These are phyloP conservation scores for Microcebus griseorufus DNA, from an alignment of 2,113 vertebrate genomes.

Conservation along the genomic window DNA sequence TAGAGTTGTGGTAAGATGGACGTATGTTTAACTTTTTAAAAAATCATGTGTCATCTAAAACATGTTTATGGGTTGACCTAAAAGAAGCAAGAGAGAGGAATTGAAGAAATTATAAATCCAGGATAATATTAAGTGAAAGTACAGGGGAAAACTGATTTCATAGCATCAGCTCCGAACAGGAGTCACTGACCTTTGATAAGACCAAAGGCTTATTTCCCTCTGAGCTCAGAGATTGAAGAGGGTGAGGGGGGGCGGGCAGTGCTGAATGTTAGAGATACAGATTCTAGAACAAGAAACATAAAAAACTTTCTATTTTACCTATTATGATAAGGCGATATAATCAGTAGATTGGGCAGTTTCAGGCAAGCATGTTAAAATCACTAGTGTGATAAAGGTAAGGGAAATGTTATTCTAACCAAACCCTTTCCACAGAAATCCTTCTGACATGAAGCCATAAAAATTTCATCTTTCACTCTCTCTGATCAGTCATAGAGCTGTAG, in stretches of 20 bases:
- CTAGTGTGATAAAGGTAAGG: neutral
- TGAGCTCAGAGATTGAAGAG: neutral
- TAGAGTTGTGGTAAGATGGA: neutral
- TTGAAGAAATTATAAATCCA: neutral
- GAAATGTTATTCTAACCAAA: neutral
- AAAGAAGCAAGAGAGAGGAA: neutral
- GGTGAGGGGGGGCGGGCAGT: neutral
- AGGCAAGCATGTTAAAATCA: neutral
- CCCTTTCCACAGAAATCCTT: neutral
- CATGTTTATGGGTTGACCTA: neutral
- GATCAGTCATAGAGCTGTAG: neutral
- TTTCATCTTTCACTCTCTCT: neutral
- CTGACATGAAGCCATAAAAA: neutral
- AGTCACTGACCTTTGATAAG: neutral
- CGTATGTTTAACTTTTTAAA: neutral
- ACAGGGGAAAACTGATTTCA: neutral
- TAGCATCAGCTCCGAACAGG: neutral
- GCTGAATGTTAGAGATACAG: neutral
- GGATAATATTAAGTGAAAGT: neutral
- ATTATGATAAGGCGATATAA: neutral
- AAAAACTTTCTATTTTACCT: conserved; percentile 8
- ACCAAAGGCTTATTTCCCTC: neutral
- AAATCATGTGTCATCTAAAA: neutral
- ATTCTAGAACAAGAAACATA: neutral
- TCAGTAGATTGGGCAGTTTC: neutral